phyloP scores from a whole-genome alignment of 2,888 invertebrate genomes.

The Drosophila birchii region DNA sequence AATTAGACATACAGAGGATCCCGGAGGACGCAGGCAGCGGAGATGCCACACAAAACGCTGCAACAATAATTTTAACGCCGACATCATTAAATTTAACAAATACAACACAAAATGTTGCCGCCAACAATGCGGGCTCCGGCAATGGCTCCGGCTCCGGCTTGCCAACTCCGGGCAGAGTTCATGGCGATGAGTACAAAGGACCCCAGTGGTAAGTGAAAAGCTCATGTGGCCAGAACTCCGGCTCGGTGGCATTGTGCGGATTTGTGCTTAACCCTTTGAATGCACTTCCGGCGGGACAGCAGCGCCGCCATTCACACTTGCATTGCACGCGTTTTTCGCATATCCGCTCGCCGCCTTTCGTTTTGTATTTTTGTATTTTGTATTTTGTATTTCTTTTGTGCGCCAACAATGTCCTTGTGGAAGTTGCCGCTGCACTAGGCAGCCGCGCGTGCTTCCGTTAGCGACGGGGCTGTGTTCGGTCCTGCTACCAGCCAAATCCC shows the following conservation, averaged over 20 bases:
- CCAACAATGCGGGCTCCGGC: conserved; percentile 43
- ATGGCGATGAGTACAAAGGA: conserved; percentile 79
- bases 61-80: conserved; percentile 83
- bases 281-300: conserved; percentile 74
- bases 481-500: conserved; percentile 21
- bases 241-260: conserved; percentile 52
- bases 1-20: conserved; percentile 82
- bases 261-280: conserved; percentile 75
- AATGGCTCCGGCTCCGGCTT: conserved; percentile 14
- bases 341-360: conserved; percentile 52
- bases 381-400: conserved; percentile 57
- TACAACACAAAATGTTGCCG: conserved; percentile 61
- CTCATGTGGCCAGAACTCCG: conserved; percentile 45
- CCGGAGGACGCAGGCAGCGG: conserved; percentile 60
- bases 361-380: conserved; percentile 33
- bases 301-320: conserved; percentile 63
- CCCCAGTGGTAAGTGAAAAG: conserved; percentile 82
- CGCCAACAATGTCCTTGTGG: conserved; percentile 53
- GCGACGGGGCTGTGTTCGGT: conserved; percentile 14
- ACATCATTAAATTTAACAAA: conserved; percentile 82
- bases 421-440: conserved; percentile 47
- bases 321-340: conserved; percentile 74
- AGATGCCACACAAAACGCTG: conserved; percentile 70
- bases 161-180: conserved; percentile 41
- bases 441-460: conserved; percentile 44